Conservation (phyloP, 2,888 invertebrate genomes). For the Alviniconcha strummeri region DNA sequence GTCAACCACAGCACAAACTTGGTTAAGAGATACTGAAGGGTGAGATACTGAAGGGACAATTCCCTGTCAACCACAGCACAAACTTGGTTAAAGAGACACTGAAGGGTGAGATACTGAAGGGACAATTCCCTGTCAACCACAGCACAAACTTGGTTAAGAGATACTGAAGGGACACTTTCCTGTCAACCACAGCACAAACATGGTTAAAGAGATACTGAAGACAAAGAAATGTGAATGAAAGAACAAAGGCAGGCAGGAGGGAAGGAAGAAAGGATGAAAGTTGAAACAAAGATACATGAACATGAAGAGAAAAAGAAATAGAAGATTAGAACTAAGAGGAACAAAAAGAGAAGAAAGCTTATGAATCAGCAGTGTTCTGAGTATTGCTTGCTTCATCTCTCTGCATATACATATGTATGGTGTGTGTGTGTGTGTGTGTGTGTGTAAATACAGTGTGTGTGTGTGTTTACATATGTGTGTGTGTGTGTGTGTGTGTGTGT, state of each 20-base stretch:
- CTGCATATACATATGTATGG: too few species aligned
- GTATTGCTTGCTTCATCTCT: not conserved
- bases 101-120: not conserved
- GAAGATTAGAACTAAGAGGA: not conserved
- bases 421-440: too few species aligned
- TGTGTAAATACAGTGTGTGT: too few species aligned
- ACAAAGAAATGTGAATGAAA: not conserved
- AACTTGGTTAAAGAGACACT: not conserved
- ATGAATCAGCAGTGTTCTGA: not conserved
- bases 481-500: not conserved
- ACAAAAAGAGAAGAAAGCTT: not conserved
- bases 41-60: constrained; percentile 59
- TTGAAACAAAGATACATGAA: not conserved
- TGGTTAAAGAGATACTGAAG: not conserved
- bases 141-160: too few species aligned
- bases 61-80: constrained; percentile 51
- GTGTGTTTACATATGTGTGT: not conserved
- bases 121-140: not conserved
- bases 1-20: not conserved
- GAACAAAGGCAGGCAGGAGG: not conserved
- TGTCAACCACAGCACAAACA: not conserved
- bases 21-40: constrained; percentile 54
- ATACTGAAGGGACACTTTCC: not conserved
- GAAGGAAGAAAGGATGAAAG: not conserved
- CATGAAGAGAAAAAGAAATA: not conserved